Base-by-base conservation (phyloP, 2,888 invertebrate genomes). In the Catotricha subobsoleta region DNA sequence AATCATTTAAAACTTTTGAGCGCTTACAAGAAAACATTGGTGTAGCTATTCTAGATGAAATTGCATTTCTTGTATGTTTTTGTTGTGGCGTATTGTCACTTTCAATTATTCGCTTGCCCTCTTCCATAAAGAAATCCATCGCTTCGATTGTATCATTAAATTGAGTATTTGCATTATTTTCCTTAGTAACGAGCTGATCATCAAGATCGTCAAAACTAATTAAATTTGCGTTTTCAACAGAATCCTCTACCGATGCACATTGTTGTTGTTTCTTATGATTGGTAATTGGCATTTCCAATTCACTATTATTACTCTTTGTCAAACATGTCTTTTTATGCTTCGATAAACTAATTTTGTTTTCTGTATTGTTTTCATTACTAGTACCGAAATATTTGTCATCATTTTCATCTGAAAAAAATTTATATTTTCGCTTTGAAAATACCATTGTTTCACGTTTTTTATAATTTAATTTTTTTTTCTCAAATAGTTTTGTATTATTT, bases 1-100 rank as follows among this genome's bases (percentile, higher is more conserved):
- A 25, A 16, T 36, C 36, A 10, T 20, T 23, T 16, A 36, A 5
- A 4, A 36, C 9, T 16, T 23, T 3, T 25, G 21, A 25, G 13
- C 36, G 36, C 23, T 36, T 36, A 20, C 36, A 36, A 15, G 36
- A 36, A 9, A 36, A 36, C 9, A 36, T 23, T 15, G 36, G 36
- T 4, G 36, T n/a, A n/a, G n/a, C n/a, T n/a, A n/a, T n/a, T n/a
- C n/a, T n/a, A n/a, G n/a, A n/a, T n/a, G n/a, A n/a, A n/a, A n/a
- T n/a, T n/a, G n/a, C n/a, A n/a, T n/a, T n/a, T n/a, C n/a, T n/a
- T n/a, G n/a, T n/a, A n/a, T n/a, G n/a, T n/a, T n/a, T n/a, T n/a
- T n/a, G n/a, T n/a, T n/a, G n/a, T n/a, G n/a, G n/a, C n/a, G n/a
- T n/a, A n/a, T n/a, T n/a, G n/a, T n/a, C n/a, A n/a, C n/a, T n/a